Evolutionary conservation across 2,113 vertebrate species (phyloP).

Genomic region (Ciconia stormi): DNA sequence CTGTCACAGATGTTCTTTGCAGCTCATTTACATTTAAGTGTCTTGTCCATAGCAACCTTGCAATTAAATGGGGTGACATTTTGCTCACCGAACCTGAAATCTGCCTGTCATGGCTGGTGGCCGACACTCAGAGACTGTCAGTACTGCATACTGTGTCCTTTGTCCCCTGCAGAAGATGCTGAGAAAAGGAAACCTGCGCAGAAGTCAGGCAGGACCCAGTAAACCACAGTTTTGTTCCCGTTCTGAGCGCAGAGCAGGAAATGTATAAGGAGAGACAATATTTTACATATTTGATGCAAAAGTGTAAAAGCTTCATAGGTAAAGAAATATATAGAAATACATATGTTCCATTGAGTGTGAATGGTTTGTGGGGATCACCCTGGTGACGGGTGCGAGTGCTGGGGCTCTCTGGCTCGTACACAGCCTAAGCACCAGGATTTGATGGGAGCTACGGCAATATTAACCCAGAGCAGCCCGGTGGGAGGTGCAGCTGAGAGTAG

Average conservation of each 20-base stretch:
- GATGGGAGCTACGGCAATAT: background rate
- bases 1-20: background rate
- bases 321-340: background rate
- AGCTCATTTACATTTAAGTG: background rate
- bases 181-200: background rate
- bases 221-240: background rate
- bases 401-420: background rate
- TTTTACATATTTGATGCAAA: background rate
- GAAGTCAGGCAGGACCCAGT: background rate
- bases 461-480: background rate
- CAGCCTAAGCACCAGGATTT: background rate
- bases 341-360: fast-evolving
- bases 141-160: background rate
- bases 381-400: background rate
- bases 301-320: background rate
- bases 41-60: background rate
- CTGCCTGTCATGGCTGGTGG: background rate
- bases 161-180: background rate
- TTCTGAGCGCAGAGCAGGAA: background rate
- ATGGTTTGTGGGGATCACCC: background rate
- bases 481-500: too few relatives aligned
- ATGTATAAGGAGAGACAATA: background rate
- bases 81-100: background rate
- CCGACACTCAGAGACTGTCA: background rate
- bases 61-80: background rate